Conservation (phyloP, 2,888 invertebrate species). For the Ochropacha duplaris region DNA sequence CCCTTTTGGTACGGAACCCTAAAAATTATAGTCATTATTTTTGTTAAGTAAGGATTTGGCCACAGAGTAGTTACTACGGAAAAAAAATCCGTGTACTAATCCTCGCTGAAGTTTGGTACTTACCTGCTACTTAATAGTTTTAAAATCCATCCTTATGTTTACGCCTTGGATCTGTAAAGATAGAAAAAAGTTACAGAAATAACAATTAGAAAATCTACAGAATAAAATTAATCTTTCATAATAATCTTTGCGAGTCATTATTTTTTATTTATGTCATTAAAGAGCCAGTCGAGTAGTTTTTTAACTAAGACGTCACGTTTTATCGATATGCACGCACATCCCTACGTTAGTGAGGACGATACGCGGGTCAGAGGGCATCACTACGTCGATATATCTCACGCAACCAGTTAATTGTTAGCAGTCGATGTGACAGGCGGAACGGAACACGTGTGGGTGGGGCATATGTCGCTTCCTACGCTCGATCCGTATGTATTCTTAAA, state of each 20-base stretch:
- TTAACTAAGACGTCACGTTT: constrained; percentile 12
- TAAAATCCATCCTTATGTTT: background rate
- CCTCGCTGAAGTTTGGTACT: background rate
- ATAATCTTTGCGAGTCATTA: too few relatives aligned
- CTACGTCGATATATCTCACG: constrained; percentile 41
- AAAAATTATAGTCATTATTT: too few relatives aligned
- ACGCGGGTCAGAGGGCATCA: constrained; percentile 32
- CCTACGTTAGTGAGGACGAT: constrained; percentile 23
- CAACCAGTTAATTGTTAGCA: constrained; percentile 40
- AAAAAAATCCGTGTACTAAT: too few relatives aligned
- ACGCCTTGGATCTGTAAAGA: background rate
- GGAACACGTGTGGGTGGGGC: constrained; percentile 22
- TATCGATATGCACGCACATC: constrained; percentile 22
- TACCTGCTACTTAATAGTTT: background rate
- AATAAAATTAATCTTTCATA: too few relatives aligned
- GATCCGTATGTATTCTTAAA: constrained; percentile 5
- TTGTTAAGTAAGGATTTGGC: too few relatives aligned
- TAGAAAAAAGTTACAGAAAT: background rate
- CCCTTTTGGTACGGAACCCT: too few relatives aligned
- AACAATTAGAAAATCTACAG: too few relatives aligned
- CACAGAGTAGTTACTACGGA: too few relatives aligned
- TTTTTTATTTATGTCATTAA: too few relatives aligned
- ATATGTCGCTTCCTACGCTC: constrained; percentile 27
- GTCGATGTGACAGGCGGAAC: constrained; percentile 43
- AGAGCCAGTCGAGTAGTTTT: too few relatives aligned